A percentile compares a stretch with the other conserved stretches of the same genome.
Evolutionary conservation across 2,113 vertebrate species (phyloP).

Genomic region (Micromys minutus): DNA sequence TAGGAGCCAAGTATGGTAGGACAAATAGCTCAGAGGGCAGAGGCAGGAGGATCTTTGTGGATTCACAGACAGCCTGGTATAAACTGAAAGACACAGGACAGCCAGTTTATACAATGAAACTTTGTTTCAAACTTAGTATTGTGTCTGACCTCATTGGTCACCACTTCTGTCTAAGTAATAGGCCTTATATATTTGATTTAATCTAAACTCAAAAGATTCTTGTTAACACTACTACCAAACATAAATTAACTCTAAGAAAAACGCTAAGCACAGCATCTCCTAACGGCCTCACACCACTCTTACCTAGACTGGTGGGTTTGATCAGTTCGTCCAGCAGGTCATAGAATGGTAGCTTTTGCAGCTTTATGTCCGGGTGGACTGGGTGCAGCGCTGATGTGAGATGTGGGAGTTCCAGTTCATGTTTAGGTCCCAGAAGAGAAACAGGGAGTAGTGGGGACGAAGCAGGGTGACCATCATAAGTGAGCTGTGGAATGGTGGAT

Average conservation of each 20-base stretch:
- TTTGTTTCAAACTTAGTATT: not conserved
- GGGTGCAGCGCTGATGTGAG: constrained; percentile 95
- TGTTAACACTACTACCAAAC: constrained; percentile 30
- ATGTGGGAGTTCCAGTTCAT: constrained; percentile 96
- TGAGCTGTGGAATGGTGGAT: constrained; percentile 91
- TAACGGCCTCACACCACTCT: constrained; percentile 76
- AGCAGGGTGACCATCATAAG: constrained; percentile 93
- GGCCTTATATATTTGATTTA: constrained; percentile 41
- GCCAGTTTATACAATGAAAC: not conserved
- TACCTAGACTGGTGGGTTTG: constrained; percentile 98
- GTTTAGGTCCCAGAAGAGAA: constrained; percentile 96
- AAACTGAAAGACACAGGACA: not conserved
- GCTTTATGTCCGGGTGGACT: constrained; percentile 98
- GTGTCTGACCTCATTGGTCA: not conserved
- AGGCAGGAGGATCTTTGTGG: not conserved
- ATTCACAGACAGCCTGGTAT: not conserved
- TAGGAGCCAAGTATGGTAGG: not conserved
- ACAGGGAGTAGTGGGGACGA: constrained; percentile 95
- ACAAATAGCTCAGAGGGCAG: not conserved
- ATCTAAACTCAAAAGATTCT: constrained; percentile 46
- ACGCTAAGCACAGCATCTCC: not conserved
- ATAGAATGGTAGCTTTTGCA: constrained; percentile 98
- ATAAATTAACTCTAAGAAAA: constrained; percentile 48
- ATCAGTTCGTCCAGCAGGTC: constrained; percentile 99
- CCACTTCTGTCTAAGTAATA: constrained; percentile 24